A percentile compares a stretch with the other conserved stretches of the same genome.
Evolutionary conservation across 2,113 vertebrate species (phyloP).

Genomic region (Nesoenas mayeri): DNA sequence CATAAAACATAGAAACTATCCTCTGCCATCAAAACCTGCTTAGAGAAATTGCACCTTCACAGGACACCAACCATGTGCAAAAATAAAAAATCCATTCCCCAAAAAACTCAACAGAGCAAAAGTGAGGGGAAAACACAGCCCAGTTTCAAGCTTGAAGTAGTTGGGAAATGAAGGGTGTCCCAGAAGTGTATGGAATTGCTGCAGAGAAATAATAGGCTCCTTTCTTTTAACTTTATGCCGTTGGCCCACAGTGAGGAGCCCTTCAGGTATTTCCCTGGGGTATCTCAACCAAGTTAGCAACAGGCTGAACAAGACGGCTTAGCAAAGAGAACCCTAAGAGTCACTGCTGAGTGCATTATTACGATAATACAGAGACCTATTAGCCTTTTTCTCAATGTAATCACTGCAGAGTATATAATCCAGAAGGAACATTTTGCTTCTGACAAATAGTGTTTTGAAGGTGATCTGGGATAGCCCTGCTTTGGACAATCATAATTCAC

Average conservation of each 20-base stretch:
- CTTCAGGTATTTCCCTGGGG: neutral
- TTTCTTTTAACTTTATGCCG: neutral
- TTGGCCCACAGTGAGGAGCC: neutral
- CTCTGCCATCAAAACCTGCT: neutral
- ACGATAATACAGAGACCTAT: neutral
- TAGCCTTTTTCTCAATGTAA: neutral
- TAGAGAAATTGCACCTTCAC: neutral
- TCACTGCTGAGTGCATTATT: neutral
- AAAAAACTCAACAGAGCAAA: neutral
- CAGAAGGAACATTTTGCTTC: neutral
- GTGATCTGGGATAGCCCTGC: neutral
- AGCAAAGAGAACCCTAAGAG: neutral
- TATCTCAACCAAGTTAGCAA: neutral
- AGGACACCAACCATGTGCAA: neutral
- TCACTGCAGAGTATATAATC: neutral
- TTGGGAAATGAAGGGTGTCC: neutral
- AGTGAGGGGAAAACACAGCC: neutral
- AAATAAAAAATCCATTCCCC: rapidly evolving
- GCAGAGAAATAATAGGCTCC: rapidly evolving
- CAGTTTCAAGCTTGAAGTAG: neutral
- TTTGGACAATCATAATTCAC: neutral
- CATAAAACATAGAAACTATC: neutral
- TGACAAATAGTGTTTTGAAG: neutral
- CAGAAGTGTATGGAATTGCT: neutral
- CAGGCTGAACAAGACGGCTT: neutral